Base-by-base conservation (phyloP, 2,113 vertebrate genomes). In the Andinoacara biseriatus region DNA sequence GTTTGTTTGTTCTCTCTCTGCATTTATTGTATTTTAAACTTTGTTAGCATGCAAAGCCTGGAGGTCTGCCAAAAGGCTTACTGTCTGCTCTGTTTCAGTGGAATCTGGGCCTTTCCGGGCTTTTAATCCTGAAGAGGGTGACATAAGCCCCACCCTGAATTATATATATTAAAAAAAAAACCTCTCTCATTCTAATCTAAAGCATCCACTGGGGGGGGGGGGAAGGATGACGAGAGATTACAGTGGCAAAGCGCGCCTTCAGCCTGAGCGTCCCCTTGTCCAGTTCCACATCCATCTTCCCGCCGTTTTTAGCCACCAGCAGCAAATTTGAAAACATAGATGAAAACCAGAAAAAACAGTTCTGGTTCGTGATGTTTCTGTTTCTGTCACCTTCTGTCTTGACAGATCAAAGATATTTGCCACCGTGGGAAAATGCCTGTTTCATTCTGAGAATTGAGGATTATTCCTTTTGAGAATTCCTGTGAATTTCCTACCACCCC, bases 161-260 rank as follows among this genome's bases (percentile, higher is more conserved):
- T 43, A 81, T 74, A 57, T 26, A 26, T 26, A 26, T 26, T n/a
- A n/a, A 63, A 40, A 58, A 57, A 35, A 38, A 63, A 43, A 52
- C 52, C 46, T 43, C 35, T 72, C 46, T 78, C 74, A 57, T 80
- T 61, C 74, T 91, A 86, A 94, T 93, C 87, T 88, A 76, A 61
- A 89, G 76, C 56, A 49, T 81, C 80, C 86, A 88, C 65, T 24
- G 62, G 18, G 60, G 69, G 69, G n/a, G n/a, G n/a, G 62, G 69
- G 65, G 35, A 35, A 8, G 82, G 78, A 88, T 82, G 88, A 91
- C 85, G 80, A 80, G 76, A 80, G 87, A 92, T 92, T 91, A 90
- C 49, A 80, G 79, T 9, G 1, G 46, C 74, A 76, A 17, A 81
- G n/a, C 8, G 77, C 0, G 57, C 31, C 78, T 72, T 62, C 38